Base-by-base conservation (phyloP, 1,140 invertebrate species). In the Achatina immaculata region DNA sequence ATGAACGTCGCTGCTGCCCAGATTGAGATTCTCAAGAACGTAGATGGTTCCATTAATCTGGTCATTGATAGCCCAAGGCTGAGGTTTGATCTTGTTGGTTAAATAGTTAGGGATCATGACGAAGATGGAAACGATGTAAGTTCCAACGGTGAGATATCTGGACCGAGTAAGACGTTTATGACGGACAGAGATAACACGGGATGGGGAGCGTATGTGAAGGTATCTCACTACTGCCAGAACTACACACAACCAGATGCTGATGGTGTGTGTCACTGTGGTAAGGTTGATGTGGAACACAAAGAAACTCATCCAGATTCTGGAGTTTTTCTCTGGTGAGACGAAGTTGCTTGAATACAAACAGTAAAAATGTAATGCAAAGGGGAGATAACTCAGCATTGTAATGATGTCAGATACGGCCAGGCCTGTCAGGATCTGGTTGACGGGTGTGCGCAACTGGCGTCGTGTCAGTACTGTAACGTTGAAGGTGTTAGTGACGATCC, bases 221-320 rank as follows among this genome's bases (percentile, higher is more conserved):
- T 96, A 98, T 3, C 97, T 92, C 95, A 97, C 98, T 3, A 98
- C 94, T 0, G 97, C 96, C 68, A 99, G 90, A 1, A 95, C 95
- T 0, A 98, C 95, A 0, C 97, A 98, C 81, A 99, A 89, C 94
- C 95, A 98, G 81, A 98, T 98, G 0, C 96, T 97, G 51, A 98
- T 96, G 0, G 97, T 98, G 90, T 99, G 97, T 86, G 95, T 93
- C 0, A 97, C 95, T 93, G 92, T 90, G 16, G 93, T 91, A 87
- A 97, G 96, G 84, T 97, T 90, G 40, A 90, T 87, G 82, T 90
- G 88, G 80, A 91, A 88, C 28, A 90, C 78, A 28, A 90, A 81
- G 81, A 89, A 91, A 0, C 83, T 80, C 86, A 89, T 88, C 90
- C 90, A 91, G 0, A 65, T 42, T 51, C 83, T 72, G 68, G 83